A percentile compares a stretch with the other conserved stretches of the same genome.
Evolutionary conservation across 2,888 invertebrate genomes (phyloP).

Genomic region (Noctua janthe): DNA sequence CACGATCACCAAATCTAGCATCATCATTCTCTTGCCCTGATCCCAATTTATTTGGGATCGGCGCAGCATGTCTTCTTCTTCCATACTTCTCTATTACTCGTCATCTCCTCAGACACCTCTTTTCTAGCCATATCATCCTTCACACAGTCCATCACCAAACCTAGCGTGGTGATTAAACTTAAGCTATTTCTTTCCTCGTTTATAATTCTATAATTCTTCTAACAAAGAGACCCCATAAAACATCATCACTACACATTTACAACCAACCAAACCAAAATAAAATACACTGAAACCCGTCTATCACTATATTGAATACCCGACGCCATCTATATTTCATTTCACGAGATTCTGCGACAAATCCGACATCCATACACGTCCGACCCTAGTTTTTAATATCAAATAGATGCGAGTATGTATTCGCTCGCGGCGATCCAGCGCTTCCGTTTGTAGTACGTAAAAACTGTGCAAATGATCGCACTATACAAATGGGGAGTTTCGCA

Average conservation of each 20-base stretch:
- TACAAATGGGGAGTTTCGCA: conserved; percentile 17
- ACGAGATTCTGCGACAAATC: conserved; percentile 10
- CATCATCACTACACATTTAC: background rate
- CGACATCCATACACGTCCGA: conserved; percentile 36
- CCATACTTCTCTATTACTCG: too few relatives aligned
- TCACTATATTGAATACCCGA: background rate
- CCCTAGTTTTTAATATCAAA: conserved; percentile 78
- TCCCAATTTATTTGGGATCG: background rate
- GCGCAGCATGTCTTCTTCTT: too few relatives aligned
- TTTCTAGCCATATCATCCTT: background rate
- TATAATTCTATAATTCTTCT: background rate
- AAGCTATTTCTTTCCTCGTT: background rate
- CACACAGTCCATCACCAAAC: background rate
- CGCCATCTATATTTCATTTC: conserved; percentile 13
- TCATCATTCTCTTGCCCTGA: too few relatives aligned
- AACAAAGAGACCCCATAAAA: background rate
- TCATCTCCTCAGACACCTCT: background rate
- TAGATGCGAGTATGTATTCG: conserved; percentile 69
- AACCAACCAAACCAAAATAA: background rate
- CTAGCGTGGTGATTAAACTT: background rate
- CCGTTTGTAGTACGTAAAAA: conserved; percentile 46
- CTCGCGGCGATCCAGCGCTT: conserved; percentile 55
- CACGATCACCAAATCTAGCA: too few relatives aligned
- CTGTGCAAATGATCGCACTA: conserved; percentile 37
- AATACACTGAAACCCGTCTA: background rate